These are phyloP conservation scores for Oreohelix idahoensis DNA, from an alignment of 1,140 invertebrate genomes.

Conservation along the genomic window DNA sequence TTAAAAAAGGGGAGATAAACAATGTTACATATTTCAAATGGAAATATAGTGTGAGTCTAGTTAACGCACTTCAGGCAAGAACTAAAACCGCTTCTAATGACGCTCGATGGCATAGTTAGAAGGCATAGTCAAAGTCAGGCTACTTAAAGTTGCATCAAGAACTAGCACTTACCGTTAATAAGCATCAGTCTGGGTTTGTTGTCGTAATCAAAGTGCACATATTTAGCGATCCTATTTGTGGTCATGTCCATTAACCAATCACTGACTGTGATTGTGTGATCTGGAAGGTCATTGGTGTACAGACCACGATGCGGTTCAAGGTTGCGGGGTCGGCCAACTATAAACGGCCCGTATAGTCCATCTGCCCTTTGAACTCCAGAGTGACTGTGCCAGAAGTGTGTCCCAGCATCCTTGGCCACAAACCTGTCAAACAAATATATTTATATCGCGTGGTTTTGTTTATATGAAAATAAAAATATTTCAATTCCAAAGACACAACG, in stretches of 20 bases:
- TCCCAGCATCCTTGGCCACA: neutral
- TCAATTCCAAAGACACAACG: too few species aligned
- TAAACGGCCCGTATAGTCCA: conserved; percentile 3
- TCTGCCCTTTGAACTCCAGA: conserved; percentile 1
- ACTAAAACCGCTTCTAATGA: too few species aligned
- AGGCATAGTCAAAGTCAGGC: too few species aligned
- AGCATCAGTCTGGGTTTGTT: conserved; percentile 10
- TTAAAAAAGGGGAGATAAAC: too few species aligned
- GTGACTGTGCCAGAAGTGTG: conserved; percentile 21
- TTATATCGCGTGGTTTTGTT: too few species aligned
- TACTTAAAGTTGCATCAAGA: too few species aligned
- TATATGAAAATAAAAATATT: too few species aligned
- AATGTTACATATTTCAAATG: too few species aligned
- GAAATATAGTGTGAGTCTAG: too few species aligned
- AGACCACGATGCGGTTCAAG: neutral
- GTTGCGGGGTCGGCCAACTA: neutral
- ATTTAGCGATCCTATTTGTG: neutral
- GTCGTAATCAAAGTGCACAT: conserved; percentile 16
- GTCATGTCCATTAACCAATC: neutral
- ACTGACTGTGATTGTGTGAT: neutral
- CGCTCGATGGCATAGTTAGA: too few species aligned
- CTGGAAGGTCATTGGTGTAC: neutral
- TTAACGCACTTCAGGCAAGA: too few species aligned
- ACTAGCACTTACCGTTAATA: conserved; percentile 7
- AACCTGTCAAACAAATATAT: neutral